These are phyloP conservation scores for Acronicta alni DNA, from an alignment of 2,888 invertebrate genomes.

Conservation along the genomic window DNA sequence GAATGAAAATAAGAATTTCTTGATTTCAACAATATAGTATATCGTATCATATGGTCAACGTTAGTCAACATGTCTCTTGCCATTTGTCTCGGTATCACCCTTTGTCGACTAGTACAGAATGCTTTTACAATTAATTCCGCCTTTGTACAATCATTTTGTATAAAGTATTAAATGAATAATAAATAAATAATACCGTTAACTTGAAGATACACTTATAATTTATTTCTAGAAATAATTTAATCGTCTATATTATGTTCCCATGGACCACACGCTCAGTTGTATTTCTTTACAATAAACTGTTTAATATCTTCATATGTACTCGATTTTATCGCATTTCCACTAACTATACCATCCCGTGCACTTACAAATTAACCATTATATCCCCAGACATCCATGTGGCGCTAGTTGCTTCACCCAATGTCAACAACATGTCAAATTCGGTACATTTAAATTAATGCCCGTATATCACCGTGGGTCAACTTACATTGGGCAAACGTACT, in stretches of 20 bases:
- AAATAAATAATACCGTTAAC: too few species aligned
- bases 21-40: too few species aligned
- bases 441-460: background rate
- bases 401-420: background rate
- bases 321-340: constrained; percentile 13
- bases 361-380: constrained; percentile 2
- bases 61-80: too few species aligned
- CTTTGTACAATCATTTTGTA: too few species aligned
- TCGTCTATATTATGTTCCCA: background rate
- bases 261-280: background rate
- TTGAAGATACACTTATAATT: too few species aligned
- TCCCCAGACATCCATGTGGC: background rate
- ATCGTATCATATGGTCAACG: too few species aligned
- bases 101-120: too few species aligned
- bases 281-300: constrained; percentile 5
- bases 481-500: constrained; percentile 19
- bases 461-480: constrained; percentile 2
- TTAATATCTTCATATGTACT: background rate
- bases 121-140: too few species aligned
- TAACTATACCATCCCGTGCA: constrained; percentile 13
- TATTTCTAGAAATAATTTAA: too few species aligned
- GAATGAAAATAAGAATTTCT: too few species aligned
- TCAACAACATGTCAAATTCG: constrained; percentile 2
- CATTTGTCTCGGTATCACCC: too few species aligned
- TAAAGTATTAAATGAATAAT: too few species aligned